A percentile compares a stretch with the other conserved stretches of the same genome.
These are phyloP conservation scores for Henicopernis longicauda DNA, from an alignment of 2,113 vertebrate species.

Conservation along the genomic window DNA sequence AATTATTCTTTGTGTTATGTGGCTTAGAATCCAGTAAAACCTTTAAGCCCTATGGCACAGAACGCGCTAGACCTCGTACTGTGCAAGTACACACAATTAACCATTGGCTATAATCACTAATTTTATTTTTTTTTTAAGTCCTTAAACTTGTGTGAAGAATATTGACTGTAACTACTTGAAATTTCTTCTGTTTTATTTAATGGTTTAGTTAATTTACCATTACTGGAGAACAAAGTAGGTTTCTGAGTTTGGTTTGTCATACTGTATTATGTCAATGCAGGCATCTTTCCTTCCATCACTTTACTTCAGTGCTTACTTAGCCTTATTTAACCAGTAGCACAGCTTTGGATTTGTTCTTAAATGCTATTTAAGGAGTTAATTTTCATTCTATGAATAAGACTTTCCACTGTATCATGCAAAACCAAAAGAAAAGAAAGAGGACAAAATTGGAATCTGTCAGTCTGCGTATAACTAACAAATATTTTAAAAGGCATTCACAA, in stretches of 20 bases:
- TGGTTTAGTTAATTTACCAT: neutral
- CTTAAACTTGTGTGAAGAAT: neutral
- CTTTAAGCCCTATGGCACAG: neutral
- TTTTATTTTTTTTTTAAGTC: neutral
- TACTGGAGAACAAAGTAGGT: neutral
- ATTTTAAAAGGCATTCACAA: neutral
- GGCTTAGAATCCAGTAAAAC: neutral
- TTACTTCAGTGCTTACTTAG: neutral
- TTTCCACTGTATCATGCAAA: neutral
- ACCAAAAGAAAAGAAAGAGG: neutral
- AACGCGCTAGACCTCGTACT: neutral
- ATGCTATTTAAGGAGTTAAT: neutral
- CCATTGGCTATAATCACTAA: neutral
- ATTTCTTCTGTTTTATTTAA: neutral
- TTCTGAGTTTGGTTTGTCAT: neutral
- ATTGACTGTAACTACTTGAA: neutral
- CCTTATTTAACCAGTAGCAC: neutral
- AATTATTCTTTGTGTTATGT: neutral
- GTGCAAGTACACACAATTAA: neutral
- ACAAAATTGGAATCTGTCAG: neutral
- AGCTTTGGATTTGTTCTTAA: neutral
- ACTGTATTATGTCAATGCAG: neutral
- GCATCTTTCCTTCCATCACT: neutral
- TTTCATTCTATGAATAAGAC: neutral
- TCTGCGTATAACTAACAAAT: neutral